phyloP scores from a whole-genome alignment of 2,113 vertebrate species.

The Ifrita kowaldi region DNA sequence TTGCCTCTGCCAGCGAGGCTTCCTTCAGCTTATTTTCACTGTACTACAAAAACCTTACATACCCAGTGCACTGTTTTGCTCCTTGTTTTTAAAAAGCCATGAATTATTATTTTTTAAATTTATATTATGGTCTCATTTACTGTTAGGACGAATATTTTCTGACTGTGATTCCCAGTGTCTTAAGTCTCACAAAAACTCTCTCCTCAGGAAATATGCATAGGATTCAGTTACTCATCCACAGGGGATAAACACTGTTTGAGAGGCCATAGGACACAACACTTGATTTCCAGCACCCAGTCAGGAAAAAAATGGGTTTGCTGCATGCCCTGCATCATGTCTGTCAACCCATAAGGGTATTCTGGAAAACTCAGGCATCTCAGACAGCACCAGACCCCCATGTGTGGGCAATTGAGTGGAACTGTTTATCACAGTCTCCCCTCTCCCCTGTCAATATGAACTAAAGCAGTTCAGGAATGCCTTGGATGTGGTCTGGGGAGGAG shows the following conservation, averaged over 20 bases:
- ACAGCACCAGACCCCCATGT: background rate
- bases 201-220: background rate
- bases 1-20: background rate
- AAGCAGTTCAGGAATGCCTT: background rate
- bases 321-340: background rate
- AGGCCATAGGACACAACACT: background rate
- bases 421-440: background rate
- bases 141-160: background rate
- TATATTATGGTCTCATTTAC: background rate
- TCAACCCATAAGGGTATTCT: background rate
- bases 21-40: background rate
- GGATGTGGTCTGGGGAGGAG: background rate
- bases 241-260: background rate
- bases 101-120: background rate
- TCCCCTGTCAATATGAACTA: background rate
- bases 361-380: background rate
- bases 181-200: background rate
- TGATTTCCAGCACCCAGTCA: background rate
- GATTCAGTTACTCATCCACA: background rate
- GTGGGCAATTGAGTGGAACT: background rate
- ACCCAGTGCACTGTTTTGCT: background rate
- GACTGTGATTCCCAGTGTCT: background rate
- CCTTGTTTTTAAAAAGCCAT: background rate
- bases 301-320: background rate
- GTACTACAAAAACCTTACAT: background rate